A percentile compares a stretch with the other conserved stretches of the same genome.
Conservation (phyloP, 2,888 invertebrate genomes). For the Phanerotoma sp. region DNA sequence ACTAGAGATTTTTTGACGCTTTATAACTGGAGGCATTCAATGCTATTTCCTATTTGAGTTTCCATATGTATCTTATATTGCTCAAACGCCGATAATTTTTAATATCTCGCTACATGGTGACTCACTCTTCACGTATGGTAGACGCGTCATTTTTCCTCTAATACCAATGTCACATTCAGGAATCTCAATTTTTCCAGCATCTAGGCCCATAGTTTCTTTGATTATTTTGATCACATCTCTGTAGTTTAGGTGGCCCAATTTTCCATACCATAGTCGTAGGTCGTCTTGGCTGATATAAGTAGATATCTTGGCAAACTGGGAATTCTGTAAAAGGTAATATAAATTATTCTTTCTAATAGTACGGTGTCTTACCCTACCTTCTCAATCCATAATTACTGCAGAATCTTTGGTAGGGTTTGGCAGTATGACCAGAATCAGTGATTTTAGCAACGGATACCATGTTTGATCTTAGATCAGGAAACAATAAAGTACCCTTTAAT, state of each 20-base stretch:
- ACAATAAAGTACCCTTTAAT: not conserved
- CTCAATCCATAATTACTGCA: constrained; percentile 12
- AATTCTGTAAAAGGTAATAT: constrained; percentile 2
- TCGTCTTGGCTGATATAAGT: not conserved
- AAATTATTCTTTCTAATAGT: constrained; percentile 5
- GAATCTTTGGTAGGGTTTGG: constrained; percentile 5
- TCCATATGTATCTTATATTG: no score
- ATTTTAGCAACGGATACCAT: constrained; percentile 23
- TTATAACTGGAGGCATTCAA: no score
- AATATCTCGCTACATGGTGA: no score
- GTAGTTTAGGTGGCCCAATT: constrained; percentile 2
- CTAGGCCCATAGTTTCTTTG: constrained; percentile 8
- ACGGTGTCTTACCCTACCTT: constrained; percentile 3
- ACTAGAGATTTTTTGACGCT: no score
- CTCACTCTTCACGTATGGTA: no score
- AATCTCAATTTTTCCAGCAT: not conserved
- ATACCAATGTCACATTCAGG: constrained; percentile 14
- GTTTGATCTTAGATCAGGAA: constrained; percentile 19
- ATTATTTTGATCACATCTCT: constrained; percentile 14
- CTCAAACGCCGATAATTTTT: no score
- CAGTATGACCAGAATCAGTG: constrained; percentile 8
- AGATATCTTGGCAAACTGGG: not conserved
- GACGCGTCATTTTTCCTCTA: constrained; percentile 15
- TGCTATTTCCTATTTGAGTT: no score
- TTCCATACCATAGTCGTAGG: not conserved